A percentile compares a stretch with the other conserved stretches of the same genome.
Conservation (phyloP, 2,113 vertebrate species). For the Mus pahari region DNA sequence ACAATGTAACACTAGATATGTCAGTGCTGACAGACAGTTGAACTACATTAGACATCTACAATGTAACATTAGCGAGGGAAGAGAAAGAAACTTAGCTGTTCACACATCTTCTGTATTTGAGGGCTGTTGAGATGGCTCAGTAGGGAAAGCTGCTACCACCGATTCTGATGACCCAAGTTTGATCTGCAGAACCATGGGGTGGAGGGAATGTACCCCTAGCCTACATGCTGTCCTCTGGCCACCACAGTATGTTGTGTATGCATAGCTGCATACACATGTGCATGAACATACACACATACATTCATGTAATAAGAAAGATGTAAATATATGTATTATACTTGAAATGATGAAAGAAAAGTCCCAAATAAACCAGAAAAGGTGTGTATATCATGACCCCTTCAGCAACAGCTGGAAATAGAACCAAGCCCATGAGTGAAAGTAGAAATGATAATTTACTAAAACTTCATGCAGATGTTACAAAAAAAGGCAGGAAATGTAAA, state of each 20-base stretch:
- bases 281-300: not conserved
- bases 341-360: not conserved
- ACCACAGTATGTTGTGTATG: not conserved
- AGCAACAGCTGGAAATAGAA: not conserved
- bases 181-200: not conserved
- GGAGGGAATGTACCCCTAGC: too few relatives aligned
- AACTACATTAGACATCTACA: not conserved
- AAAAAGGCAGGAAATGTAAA: not conserved
- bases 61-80: not conserved
- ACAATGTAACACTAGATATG: too few relatives aligned
- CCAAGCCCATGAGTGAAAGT: not conserved
- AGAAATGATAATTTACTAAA: not conserved
- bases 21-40: not conserved
- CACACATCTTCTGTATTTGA: not conserved
- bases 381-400: not conserved
- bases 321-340: not conserved
- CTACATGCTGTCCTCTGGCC: not conserved
- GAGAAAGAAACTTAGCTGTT: not conserved
- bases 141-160: not conserved
- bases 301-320: not conserved
- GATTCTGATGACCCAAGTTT: not conserved
- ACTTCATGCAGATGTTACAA: not conserved
- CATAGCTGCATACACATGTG: not conserved
- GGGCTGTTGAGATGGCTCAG: not conserved
- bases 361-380: not conserved